Percentiles rank a stretch among this genome's conserved stretches.
phyloP scores from a whole-genome alignment of 2,888 invertebrate species.

The Eremobia ochroleuca region DNA sequence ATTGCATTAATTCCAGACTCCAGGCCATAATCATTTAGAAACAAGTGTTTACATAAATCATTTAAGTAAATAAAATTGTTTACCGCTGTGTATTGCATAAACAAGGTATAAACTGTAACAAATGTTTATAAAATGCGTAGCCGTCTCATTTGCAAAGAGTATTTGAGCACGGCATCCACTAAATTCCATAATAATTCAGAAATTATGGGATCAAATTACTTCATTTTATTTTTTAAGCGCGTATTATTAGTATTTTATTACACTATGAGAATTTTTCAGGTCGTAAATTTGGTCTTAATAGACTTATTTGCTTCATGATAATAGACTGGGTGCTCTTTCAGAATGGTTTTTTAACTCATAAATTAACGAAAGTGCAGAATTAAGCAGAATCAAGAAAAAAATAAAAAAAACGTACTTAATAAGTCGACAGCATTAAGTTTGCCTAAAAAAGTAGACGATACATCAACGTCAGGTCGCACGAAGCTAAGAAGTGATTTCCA shows the following conservation, averaged over 20 bases:
- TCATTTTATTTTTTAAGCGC: constrained; percentile 39
- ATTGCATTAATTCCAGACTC: constrained; percentile 87
- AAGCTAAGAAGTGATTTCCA: constrained; percentile 80
- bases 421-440: constrained; percentile 73
- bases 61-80: constrained; percentile 71
- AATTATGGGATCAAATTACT: constrained; percentile 53
- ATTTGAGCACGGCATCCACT: constrained; percentile 31
- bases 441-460: constrained; percentile 77
- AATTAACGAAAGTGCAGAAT: constrained; percentile 11
- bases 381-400: constrained; percentile 9
- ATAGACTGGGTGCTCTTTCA: constrained; percentile 9
- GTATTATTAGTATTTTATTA: constrained; percentile 42
- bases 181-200: constrained; percentile 53
- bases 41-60: constrained; percentile 81
- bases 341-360: constrained; percentile 13
- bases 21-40: constrained; percentile 83
- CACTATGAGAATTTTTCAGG: constrained; percentile 22
- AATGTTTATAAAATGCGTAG: constrained; percentile 54
- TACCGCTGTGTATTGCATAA: constrained; percentile 56
- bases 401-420: constrained; percentile 38
- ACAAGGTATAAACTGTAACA: constrained; percentile 53
- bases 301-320: constrained; percentile 38
- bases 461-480: constrained; percentile 81
- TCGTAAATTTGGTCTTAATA: constrained; percentile 35
- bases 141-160: constrained; percentile 45